Conservation (phyloP, 2,113 vertebrate genomes). For the Xenopus laevis region DNA sequence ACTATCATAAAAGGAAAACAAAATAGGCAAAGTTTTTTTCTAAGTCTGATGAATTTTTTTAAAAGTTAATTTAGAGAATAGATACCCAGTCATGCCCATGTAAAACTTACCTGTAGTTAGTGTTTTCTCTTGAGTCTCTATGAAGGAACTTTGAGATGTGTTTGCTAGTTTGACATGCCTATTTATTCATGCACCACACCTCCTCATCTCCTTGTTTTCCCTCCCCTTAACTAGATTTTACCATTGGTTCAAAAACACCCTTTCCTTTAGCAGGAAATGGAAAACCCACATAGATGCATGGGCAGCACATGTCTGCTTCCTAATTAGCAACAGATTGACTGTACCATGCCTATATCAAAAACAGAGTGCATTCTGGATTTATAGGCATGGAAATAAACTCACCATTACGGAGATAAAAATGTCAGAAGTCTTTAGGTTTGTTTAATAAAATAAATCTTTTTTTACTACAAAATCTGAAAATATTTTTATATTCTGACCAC, state of each 20-base stretch:
- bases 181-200: slow-evolving; percentile 16
- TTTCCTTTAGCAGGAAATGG: slow-evolving; percentile 20
- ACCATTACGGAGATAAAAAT: not conserved
- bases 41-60: too few species aligned
- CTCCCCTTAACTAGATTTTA: slow-evolving; percentile 2
- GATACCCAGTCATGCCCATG: too few species aligned
- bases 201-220: slow-evolving; percentile 7
- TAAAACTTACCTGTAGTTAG: not conserved
- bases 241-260: slow-evolving; percentile 21
- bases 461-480: not conserved
- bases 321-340: slow-evolving; percentile 22
- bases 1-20: too few species aligned
- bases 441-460: not conserved
- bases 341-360: not conserved
- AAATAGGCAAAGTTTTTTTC: too few species aligned
- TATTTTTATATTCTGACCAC: too few species aligned
- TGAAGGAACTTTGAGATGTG: slow-evolving; percentile 1
- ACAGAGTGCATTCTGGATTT: not conserved
- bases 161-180: not conserved
- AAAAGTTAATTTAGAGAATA: not conserved
- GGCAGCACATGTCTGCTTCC: slow-evolving; percentile 6
- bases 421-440: not conserved
- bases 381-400: not conserved
- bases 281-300: slow-evolving; percentile 3
- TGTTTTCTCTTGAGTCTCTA: not conserved